A percentile compares a stretch with the other conserved stretches of the same genome.
These are phyloP conservation scores for Thomomys bottae DNA, from an alignment of 2,113 vertebrate genomes.

Conservation along the genomic window DNA sequence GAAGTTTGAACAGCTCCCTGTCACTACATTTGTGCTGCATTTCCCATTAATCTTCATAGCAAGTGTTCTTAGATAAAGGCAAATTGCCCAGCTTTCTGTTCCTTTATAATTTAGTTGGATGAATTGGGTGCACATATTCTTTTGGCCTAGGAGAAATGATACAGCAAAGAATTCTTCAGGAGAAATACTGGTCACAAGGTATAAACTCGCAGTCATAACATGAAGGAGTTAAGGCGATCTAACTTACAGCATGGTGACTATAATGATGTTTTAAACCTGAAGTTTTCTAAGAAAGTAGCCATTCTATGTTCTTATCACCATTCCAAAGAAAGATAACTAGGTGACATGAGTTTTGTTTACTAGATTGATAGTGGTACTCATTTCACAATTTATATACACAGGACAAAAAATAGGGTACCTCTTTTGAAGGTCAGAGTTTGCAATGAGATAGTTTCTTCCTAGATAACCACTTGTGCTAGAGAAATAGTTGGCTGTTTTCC, in stretches of 20 bases:
- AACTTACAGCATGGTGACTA: neutral
- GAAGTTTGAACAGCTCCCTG: neutral
- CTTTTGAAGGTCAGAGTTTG: neutral
- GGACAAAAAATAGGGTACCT: accelerated
- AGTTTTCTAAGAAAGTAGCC: neutral
- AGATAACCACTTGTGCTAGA: too few species aligned
- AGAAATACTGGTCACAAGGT: neutral
- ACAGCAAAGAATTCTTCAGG: neutral
- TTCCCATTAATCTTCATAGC: neutral
- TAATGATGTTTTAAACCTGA: neutral
- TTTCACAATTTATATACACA: neutral
- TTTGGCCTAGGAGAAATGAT: neutral
- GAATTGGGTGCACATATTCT: neutral
- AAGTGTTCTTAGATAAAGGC: too few species aligned
- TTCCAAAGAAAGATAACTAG: neutral
- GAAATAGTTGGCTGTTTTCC: neutral
- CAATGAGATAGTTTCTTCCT: neutral
- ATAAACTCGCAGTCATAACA: neutral
- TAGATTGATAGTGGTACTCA: neutral
- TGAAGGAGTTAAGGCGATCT: neutral
- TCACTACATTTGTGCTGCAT: neutral
- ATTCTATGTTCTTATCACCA: neutral
- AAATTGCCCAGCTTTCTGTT: neutral
- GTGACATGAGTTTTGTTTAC: neutral
- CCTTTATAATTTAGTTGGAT: neutral